Base-by-base conservation (phyloP, 2,113 vertebrate species). In the Pseudorhombus dupliciocellatus region DNA sequence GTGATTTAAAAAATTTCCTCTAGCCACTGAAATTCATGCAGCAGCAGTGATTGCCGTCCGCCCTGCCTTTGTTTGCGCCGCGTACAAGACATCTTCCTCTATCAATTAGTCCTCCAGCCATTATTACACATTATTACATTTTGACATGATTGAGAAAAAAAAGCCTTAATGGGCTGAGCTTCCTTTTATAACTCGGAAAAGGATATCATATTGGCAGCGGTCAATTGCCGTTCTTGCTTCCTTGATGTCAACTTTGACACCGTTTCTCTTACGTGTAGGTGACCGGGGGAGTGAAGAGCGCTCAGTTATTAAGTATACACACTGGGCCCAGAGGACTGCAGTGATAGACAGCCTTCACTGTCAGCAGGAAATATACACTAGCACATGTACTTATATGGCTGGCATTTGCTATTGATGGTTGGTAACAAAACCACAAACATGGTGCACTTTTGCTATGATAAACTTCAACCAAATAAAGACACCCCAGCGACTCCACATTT, bases 91-190 rank as follows among this genome's bases (percentile, higher is more conserved):
- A 72, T 75, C 50, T 74, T 30, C 30, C 60, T 73, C 76, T 15
- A 75, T 83, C 70, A 84, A 75, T 90, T 86, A 81, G 59, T 59
- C 64, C 54, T 15, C 26, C 21, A 22, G 51, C 34, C 26, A 60
- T 77, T 73, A 78, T 73, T 79, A 58, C 51, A 84, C 18, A 20
- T 75, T 65, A 20, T 75, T 65, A 76, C 58, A 81, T 83, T 85
- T 83, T 3, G n/a, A 60, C 55, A 31, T 44, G 52, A 56, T 37
- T 61, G n/a, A 80, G 52, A 56, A 22, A 73, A 51, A 44, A 28
- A 81, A 69, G 80, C 60, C 51, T 80, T 81, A 88, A 84, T 80
- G 65, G 87, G 75, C 24, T 5, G 7, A 64, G 44, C 20, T 51
- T 24, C 15, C 22, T 72, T 25, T 54, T 30, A 58, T 44, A 63